A percentile compares a stretch with the other conserved stretches of the same genome.
phyloP scores from a whole-genome alignment of 2,888 invertebrate genomes.

The Limenitis camilla region DNA sequence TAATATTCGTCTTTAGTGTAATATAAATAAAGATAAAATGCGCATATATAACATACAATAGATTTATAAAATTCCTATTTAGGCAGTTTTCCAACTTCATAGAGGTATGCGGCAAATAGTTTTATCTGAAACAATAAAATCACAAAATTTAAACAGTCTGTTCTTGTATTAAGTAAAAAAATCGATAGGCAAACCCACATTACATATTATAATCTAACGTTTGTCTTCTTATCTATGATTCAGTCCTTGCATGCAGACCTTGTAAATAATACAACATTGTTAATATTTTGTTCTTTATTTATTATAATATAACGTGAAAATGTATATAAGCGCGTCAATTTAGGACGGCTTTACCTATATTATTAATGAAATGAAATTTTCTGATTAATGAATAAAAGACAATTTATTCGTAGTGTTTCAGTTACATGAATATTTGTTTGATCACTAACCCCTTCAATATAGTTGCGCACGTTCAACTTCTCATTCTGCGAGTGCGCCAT shows the following conservation, averaged over 20 bases:
- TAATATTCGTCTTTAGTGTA: background rate
- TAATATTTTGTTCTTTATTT: too few species aligned
- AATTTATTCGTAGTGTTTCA: too few species aligned
- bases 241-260: too few species aligned
- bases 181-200: background rate
- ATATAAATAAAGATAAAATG: background rate
- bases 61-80: slow-evolving; percentile 32
- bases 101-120: slow-evolving; percentile 90
- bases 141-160: background rate
- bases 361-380: too few species aligned
- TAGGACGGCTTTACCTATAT: too few species aligned
- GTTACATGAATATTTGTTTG: background rate
- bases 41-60: background rate
- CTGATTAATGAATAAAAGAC: too few species aligned
- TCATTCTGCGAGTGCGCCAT: slow-evolving; percentile 99
- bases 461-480: slow-evolving; percentile 93
- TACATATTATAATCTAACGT: too few species aligned
- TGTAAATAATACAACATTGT: too few species aligned
- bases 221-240: too few species aligned
- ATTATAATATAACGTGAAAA: too few species aligned
- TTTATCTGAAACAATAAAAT: slow-evolving; percentile 83
- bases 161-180: background rate
- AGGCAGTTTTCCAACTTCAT: slow-evolving; percentile 80
- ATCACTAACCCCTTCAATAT: slow-evolving; percentile 90
- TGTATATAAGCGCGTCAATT: too few species aligned